Conservation (phyloP, 2,797 vertebrate species). For the Notamacropus eugenii region DNA sequence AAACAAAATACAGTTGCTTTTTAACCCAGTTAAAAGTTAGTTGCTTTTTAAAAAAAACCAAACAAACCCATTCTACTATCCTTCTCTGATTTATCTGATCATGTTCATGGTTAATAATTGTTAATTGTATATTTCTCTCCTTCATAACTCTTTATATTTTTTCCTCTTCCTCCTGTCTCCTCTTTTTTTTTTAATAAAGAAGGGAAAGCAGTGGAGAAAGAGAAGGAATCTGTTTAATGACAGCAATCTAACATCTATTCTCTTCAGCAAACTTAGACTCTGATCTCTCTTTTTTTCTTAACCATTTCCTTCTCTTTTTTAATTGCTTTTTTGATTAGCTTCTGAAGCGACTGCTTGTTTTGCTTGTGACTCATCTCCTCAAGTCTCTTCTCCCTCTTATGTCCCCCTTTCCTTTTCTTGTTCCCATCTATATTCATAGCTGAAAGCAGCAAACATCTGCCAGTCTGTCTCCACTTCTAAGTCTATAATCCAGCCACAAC, state of each 20-base stretch:
- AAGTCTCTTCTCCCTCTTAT: not conserved
- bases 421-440: not conserved
- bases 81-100: not conserved
- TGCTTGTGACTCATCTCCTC: not conserved
- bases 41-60: not conserved
- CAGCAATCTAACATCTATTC: not conserved
- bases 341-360: not conserved
- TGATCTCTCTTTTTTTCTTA: not conserved
- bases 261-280: not conserved
- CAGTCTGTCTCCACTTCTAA: not conserved
- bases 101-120: not conserved
- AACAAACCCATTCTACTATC: not conserved
- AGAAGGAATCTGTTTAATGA: not conserved
- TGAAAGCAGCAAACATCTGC: not conserved
- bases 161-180: not conserved
- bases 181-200: not conserved
- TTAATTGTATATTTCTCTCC: not conserved
- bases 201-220: not conserved
- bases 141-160: not conserved
- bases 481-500: not conserved
- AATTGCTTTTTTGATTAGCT: not conserved
- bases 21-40: too few species aligned
- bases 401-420: not conserved
- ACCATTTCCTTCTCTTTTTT: not conserved
- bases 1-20: not conserved